Percentiles rank a stretch among this genome's conserved stretches.
phyloP scores from a whole-genome alignment of 2,797 vertebrate species.

The Phataginus tricuspis region DNA sequence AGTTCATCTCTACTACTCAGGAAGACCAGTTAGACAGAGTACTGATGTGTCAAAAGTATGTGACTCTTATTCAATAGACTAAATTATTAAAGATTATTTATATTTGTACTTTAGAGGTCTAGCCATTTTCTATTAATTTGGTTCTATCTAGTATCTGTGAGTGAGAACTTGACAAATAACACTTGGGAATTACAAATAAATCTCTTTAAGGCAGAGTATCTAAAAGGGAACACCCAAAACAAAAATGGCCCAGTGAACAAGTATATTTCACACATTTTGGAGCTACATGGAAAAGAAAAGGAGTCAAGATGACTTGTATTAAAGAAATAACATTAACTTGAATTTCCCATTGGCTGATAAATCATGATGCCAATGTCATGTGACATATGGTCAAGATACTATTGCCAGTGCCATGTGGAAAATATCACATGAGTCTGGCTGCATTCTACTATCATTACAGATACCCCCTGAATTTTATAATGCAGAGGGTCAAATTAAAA shows the following conservation, averaged over 20 bases:
- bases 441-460: background rate
- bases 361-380: background rate
- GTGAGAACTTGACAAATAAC: slow-evolving; percentile 32
- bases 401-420: background rate
- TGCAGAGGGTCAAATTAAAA: background rate
- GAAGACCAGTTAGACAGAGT: background rate
- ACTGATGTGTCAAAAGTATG: background rate
- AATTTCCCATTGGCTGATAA: background rate
- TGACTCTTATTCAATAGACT: background rate
- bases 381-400: background rate
- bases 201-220: background rate
- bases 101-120: background rate
- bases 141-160: background rate
- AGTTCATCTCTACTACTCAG: background rate
- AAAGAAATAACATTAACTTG: background rate
- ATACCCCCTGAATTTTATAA: background rate
- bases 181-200: background rate
- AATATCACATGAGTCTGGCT: background rate
- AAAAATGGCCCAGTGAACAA: background rate
- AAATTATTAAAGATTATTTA: background rate
- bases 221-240: background rate
- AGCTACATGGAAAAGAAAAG: background rate
- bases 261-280: background rate
- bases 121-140: background rate
- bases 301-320: background rate